Evolutionary conservation across 2,888 invertebrate genomes (phyloP).

Genomic region (Ischnus inquisitorius): DNA sequence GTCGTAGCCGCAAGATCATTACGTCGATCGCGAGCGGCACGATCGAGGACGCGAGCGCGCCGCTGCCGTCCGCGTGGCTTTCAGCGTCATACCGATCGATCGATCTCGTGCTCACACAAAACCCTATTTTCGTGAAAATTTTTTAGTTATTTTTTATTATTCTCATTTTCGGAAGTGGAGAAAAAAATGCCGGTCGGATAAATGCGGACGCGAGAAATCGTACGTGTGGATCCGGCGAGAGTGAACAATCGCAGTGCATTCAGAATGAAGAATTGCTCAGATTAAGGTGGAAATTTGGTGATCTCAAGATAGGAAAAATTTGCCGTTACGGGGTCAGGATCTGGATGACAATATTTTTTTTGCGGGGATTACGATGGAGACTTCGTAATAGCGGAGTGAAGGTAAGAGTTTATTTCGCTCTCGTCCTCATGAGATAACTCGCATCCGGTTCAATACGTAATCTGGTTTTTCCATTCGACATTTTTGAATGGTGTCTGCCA

Average conservation of each 20-base stretch:
- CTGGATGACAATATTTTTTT: slow-evolving; percentile 18
- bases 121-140: background rate
- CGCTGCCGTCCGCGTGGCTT: slow-evolving; percentile 69
- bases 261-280: slow-evolving; percentile 40
- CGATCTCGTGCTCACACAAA: background rate
- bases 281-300: slow-evolving; percentile 36
- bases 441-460: background rate
- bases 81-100: background rate
- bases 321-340: background rate
- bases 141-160: background rate
- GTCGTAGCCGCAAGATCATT: slow-evolving; percentile 56
- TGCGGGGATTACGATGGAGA: slow-evolving; percentile 42
- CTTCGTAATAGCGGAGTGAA: slow-evolving; percentile 53
- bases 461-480: background rate
- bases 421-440: background rate
- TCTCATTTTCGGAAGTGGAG: background rate
- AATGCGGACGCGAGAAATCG: slow-evolving; percentile 14
- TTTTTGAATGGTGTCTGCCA: background rate
- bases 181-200: slow-evolving; percentile 1
- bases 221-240: slow-evolving; percentile 3
- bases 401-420: slow-evolving; percentile 36
- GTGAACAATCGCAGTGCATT: slow-evolving; percentile 43
- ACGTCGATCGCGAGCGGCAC: slow-evolving; percentile 66
- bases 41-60: slow-evolving; percentile 73
- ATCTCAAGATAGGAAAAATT: slow-evolving; percentile 24